Percentiles rank a stretch among this genome's conserved stretches.
Conservation (phyloP, 2,888 invertebrate genomes). For the Drepanosiphum platanoidis region DNA sequence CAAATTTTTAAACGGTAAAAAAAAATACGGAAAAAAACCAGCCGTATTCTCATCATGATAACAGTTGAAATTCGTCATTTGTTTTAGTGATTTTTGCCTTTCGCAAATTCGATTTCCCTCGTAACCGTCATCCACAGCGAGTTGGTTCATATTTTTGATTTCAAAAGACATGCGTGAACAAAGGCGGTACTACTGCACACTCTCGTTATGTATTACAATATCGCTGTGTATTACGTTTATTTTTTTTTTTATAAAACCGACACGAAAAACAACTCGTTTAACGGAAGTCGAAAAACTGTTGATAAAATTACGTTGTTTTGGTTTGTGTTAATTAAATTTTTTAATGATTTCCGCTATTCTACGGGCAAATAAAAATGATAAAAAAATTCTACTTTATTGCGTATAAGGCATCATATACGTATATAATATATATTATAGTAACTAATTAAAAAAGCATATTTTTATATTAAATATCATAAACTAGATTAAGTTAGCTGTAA, state of each 20-base stretch:
- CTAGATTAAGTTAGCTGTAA: too few species aligned
- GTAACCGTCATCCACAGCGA: neutral
- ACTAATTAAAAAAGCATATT: too few species aligned
- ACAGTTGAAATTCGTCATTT: neutral
- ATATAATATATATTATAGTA: neutral
- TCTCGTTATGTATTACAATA: neutral
- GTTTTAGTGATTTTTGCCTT: neutral
- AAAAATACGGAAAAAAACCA: too few species aligned
- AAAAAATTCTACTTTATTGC: neutral
- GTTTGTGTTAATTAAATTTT: neutral
- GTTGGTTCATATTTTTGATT: neutral
- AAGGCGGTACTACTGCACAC: neutral
- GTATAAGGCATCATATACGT: neutral
- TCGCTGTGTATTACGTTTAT: neutral
- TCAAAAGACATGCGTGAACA: neutral
- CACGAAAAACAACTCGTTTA: neutral
- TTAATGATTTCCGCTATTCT: constrained; percentile 9
- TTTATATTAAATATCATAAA: too few species aligned
- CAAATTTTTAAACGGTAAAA: too few species aligned
- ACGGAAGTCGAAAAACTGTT: neutral
- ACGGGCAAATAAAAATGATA: constrained; percentile 13
- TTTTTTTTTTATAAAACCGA: too few species aligned
- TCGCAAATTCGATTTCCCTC: constrained; percentile 13
- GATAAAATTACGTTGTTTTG: constrained; percentile 20
- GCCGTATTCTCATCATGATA: too few species aligned